Conservation (phyloP, 2,113 vertebrate species). For the Nannobrachium achirus region DNA sequence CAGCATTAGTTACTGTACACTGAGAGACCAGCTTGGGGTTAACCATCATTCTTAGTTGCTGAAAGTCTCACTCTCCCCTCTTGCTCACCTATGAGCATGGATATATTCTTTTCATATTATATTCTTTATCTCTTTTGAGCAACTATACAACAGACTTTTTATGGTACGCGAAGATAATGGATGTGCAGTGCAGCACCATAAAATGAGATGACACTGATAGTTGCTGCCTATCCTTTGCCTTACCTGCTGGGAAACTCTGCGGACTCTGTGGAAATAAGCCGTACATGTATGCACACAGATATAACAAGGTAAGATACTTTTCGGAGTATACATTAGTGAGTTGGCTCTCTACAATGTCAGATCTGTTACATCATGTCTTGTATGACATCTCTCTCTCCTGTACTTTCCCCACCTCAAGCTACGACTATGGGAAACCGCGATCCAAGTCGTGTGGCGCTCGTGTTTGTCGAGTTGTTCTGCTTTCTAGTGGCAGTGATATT, state of each 20-base stretch:
- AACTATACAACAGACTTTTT: slow-evolving; percentile 30
- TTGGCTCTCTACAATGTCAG: neutral
- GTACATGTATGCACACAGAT: neutral
- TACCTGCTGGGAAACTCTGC: neutral
- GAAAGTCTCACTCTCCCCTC: too few species aligned
- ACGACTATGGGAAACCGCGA: slow-evolving; percentile 41
- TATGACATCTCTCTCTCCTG: neutral
- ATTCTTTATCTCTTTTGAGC: slow-evolving; percentile 37
- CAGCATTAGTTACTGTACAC: too few species aligned
- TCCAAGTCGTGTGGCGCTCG: slow-evolving; percentile 39
- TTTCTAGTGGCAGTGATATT: slow-evolving; percentile 48
- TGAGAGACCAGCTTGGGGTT: too few species aligned
- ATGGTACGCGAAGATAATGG: slow-evolving; percentile 48
- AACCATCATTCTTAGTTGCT: too few species aligned
- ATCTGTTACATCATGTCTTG: neutral
- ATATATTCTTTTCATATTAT: neutral
- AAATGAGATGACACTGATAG: slow-evolving; percentile 40
- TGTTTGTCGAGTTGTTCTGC: slow-evolving; percentile 50
- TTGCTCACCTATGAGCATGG: too few species aligned
- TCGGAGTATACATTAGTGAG: neutral
- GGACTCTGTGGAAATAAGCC: neutral
- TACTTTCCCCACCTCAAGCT: slow-evolving; percentile 22
- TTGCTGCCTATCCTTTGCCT: neutral
- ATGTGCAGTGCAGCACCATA: slow-evolving; percentile 37
- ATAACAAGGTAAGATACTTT: neutral